Base-by-base conservation (phyloP, 2,113 vertebrate species). In the Hypomesus transpacificus region DNA sequence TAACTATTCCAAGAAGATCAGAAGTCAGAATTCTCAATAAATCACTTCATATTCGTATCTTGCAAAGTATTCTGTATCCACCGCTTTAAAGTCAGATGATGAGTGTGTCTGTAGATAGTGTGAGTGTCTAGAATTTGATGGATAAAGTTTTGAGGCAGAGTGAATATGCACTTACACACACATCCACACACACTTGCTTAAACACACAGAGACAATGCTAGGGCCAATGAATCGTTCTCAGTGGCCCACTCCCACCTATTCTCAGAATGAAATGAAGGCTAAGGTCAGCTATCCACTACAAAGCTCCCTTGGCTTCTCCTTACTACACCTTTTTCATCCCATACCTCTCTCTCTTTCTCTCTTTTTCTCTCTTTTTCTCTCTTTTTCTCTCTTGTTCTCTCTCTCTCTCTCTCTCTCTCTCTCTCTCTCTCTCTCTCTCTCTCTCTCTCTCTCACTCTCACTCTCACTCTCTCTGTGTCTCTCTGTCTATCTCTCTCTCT, bases 241-340 rank as follows among this genome's bases (percentile, higher is more conserved):
- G 85, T 76, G 79, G 0, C 0, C 61, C 71, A 62, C 64, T 77
- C 71, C 65, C 74, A 69, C 69, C 21, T 74, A 71, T 69, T 74
- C 72, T 24, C 20, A 61, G 79, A 85, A 46, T 46, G 85, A 87
- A 79, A 85, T 63, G 24, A 22, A 68, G 28, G 56, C 46, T 21
- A 73, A 14, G 73, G 77, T 83, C 71, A 79, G 71, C 73, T 62
- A 61, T 31, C 69, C 64, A 82, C 85, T 71, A 57, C 67, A 34
- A 53, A 0, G 0, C 56, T 6, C n/a, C 0, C 8, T 24, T 22
- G 18, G 16, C 50, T 50, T 67, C 58, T 46, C 16, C 39, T 11
- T 9, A 7, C 39, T 11, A 46, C 39, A 46, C 39, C 8, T 46
- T 46, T 46, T 46, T 8, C 39, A 46, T 46, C 39, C 39, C 9